Evolutionary conservation across 2,888 invertebrate species (phyloP).

Genomic region (Toxonevra muliebris): DNA sequence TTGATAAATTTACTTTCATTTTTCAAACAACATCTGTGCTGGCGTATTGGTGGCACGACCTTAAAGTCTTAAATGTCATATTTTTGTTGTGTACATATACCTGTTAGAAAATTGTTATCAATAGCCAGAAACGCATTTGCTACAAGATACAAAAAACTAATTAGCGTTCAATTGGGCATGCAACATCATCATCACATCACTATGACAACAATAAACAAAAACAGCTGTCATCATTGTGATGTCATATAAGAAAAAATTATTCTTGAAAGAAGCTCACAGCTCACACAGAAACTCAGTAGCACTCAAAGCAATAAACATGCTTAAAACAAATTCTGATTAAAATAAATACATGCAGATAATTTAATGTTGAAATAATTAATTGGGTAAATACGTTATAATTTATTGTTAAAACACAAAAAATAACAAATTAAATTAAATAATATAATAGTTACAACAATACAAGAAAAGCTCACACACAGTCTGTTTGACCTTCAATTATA

Average conservation of each 20-base stretch:
- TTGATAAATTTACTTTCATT: too few species aligned
- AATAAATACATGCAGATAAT: background rate
- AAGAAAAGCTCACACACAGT: background rate
- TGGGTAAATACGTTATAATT: too few species aligned
- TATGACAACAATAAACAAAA: background rate
- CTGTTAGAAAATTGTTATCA: too few species aligned
- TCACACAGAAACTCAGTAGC: background rate
- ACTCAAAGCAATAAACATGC: background rate
- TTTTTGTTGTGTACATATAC: too few species aligned
- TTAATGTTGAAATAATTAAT: background rate
- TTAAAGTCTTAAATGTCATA: too few species aligned
- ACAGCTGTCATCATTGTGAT: conserved; percentile 39
- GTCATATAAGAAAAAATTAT: conserved; percentile 29
- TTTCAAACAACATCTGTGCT: too few species aligned
- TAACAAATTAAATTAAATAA: too few species aligned
- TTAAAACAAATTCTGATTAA: background rate
- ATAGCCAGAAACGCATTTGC: too few species aligned
- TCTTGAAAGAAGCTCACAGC: background rate
- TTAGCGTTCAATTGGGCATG: conserved; percentile 51
- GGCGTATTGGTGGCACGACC: too few species aligned
- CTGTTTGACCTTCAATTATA: conserved; percentile 46
- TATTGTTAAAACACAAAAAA: too few species aligned
- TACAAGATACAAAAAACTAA: conserved; percentile 40
- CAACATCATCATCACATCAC: conserved; percentile 4
- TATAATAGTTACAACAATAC: background rate